phyloP scores from a whole-genome alignment of 1,140 invertebrate species.

The Drosophila leontia region DNA sequence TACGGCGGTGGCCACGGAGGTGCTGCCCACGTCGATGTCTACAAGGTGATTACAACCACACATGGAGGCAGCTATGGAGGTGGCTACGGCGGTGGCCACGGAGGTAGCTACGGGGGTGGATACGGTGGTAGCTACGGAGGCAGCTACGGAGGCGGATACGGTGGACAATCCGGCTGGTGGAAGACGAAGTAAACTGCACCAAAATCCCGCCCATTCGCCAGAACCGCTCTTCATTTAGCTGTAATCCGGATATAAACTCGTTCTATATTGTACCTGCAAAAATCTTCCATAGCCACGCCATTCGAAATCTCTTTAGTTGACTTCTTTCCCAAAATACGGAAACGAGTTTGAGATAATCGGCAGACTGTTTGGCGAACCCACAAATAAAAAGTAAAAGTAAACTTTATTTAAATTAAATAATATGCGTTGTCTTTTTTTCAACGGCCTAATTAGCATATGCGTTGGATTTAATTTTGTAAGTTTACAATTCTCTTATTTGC shows the following conservation, averaged over 20 bases:
- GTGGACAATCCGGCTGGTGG: constrained; percentile 66
- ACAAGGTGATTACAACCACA: constrained; percentile 14
- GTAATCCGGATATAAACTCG: constrained; percentile 42
- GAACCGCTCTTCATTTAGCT: constrained; percentile 16
- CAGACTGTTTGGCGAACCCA: constrained; percentile 23
- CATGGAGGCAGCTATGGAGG: constrained; percentile 31
- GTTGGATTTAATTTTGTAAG: not conserved
- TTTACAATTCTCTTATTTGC: constrained; percentile 4
- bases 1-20: constrained; percentile 42
- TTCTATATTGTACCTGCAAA: constrained; percentile 52
- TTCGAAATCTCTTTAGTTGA: constrained; percentile 7
- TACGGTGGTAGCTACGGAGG: constrained; percentile 38
- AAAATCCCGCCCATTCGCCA: not conserved
- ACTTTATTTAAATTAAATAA: constrained; percentile 29
- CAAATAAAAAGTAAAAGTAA: constrained; percentile 45
- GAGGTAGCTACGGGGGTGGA: constrained; percentile 37
- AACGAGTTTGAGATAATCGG: constrained; percentile 41
- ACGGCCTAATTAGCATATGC: not conserved
- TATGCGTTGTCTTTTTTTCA: constrained; percentile 1
- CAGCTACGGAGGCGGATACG: constrained; percentile 32
- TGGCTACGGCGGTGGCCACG: constrained; percentile 30
- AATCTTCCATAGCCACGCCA: constrained; percentile 12
- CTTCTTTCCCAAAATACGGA: constrained; percentile 1
- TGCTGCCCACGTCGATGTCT: constrained; percentile 3
- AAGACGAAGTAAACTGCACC: constrained; percentile 50